phyloP scores from a whole-genome alignment of 2,797 vertebrate species.

The Syngnathus rostellatus region DNA sequence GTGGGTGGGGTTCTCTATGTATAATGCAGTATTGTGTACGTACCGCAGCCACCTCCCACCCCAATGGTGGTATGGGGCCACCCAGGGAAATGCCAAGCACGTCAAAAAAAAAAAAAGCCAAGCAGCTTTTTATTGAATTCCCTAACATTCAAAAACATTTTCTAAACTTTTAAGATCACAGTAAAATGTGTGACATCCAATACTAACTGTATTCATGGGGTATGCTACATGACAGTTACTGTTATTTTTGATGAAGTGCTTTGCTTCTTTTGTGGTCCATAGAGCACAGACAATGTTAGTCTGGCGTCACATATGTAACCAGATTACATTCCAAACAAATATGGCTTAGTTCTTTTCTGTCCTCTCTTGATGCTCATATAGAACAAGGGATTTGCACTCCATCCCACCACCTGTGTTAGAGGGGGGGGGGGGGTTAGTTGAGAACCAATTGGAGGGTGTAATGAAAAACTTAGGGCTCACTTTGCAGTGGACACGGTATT shows the following conservation, averaged over 20 bases:
- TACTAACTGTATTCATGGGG: constrained; percentile 28
- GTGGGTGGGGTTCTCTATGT: constrained; percentile 6
- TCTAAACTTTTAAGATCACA: neutral
- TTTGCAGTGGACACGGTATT: constrained; percentile 41
- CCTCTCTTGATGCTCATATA: constrained; percentile 30
- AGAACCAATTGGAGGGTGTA: constrained; percentile 48
- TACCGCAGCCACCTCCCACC: neutral
- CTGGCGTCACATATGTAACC: constrained; percentile 39
- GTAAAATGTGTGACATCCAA: constrained; percentile 17
- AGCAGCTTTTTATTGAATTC: neutral
- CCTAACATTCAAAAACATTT: neutral
- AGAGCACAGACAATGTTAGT: constrained; percentile 38
- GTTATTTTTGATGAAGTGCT: constrained; percentile 32
- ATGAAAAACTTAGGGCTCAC: constrained; percentile 46
- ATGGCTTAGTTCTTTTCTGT: constrained; percentile 30
- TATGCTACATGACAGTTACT: constrained; percentile 43
- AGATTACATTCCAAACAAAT: constrained; percentile 51
- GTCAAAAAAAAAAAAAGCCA: neutral
- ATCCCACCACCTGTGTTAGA: constrained; percentile 47
- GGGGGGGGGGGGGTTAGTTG: constrained; percentile 8
- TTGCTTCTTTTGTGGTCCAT: constrained; percentile 41
- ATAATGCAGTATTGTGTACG: constrained; percentile 3
- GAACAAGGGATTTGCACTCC: constrained; percentile 43
- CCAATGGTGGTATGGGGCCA: neutral
- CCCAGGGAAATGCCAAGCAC: neutral